A percentile compares a stretch with the other conserved stretches of the same genome.
Conservation (phyloP, 2,888 invertebrate species). For the Kryphioiulus occultus region DNA sequence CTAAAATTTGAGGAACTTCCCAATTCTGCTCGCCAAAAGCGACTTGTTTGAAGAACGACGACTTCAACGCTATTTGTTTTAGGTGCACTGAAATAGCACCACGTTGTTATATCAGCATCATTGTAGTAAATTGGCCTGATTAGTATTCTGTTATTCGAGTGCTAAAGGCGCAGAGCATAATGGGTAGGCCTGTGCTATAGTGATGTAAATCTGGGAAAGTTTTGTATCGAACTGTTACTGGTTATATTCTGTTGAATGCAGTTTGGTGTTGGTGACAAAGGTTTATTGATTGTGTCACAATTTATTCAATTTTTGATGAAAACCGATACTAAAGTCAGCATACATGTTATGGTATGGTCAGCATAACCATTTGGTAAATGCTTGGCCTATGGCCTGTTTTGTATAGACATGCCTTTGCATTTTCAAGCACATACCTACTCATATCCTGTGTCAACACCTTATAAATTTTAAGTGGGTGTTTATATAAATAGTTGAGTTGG, state of each 20-base stretch:
- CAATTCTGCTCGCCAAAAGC: neutral
- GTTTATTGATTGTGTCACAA: too few relatives aligned
- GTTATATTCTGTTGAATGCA: too few relatives aligned
- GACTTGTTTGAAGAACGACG: neutral
- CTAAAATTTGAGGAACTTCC: too few relatives aligned
- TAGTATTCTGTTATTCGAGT: neutral
- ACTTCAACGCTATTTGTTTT: neutral
- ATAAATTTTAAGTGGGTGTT: neutral
- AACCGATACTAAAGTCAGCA: neutral
- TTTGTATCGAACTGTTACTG: too few relatives aligned
- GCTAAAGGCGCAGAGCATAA: too few relatives aligned
- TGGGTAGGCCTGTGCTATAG: too few relatives aligned
- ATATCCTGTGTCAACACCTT: constrained; percentile 10
- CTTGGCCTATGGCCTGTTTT: too few relatives aligned
- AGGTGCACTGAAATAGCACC: neutral
- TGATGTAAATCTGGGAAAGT: too few relatives aligned
- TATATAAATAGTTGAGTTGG: constrained; percentile 4
- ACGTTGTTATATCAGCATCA: neutral
- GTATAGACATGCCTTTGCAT: neutral
- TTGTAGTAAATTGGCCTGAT: neutral
- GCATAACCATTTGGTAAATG: too few relatives aligned
- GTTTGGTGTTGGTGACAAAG: too few relatives aligned
- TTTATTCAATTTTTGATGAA: neutral
- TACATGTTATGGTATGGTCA: neutral
- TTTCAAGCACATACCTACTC: neutral